Conservation (phyloP, 2,113 vertebrate species). For the Axis porcinus region DNA sequence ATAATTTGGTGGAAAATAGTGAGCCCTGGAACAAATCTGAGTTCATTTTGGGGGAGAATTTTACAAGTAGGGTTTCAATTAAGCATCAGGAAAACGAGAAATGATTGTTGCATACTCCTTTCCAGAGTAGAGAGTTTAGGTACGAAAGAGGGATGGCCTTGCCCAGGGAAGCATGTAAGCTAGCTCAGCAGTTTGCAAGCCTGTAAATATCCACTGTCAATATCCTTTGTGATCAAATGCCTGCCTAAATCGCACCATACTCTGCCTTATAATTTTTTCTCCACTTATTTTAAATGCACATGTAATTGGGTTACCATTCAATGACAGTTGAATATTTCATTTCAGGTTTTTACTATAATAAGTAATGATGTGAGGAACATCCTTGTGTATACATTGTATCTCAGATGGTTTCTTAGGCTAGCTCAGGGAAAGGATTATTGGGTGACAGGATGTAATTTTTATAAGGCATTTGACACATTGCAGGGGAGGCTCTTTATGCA, state of each 20-base stretch:
- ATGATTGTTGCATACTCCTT: not conserved
- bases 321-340: not conserved
- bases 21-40: not conserved
- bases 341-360: not conserved
- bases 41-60: not conserved
- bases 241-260: not conserved
- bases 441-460: not conserved
- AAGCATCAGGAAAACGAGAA: not conserved
- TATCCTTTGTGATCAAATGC: not conserved
- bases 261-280: not conserved
- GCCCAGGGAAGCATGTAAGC: not conserved
- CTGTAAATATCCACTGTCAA: not conserved
- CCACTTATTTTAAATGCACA: not conserved
- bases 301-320: not conserved
- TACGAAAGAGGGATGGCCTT: not conserved
- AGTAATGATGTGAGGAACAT: not conserved
- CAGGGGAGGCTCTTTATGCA: not conserved
- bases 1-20: not conserved
- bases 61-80: not conserved
- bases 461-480: not conserved
- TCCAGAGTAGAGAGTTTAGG: not conserved
- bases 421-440: not conserved
- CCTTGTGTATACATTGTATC: not conserved
- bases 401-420: not conserved
- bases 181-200: not conserved